These are phyloP conservation scores for Gobionotothen gibberifrons DNA, from an alignment of 2,797 vertebrate species.

Conservation along the genomic window DNA sequence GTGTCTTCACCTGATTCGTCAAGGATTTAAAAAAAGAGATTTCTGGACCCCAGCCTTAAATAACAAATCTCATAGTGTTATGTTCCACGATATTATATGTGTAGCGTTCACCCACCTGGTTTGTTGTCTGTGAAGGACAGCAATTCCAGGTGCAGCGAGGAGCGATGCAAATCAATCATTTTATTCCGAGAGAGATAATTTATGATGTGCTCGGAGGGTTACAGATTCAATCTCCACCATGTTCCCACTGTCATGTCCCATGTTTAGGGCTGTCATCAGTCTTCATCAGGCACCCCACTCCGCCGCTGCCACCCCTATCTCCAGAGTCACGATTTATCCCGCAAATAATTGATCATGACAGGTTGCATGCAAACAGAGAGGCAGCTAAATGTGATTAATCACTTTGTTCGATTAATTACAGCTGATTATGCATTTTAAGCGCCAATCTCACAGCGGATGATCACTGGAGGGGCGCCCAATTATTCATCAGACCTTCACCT, in stretches of 20 bases:
- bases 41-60: constrained; percentile 32
- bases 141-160: constrained; percentile 86
- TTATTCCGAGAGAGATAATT: constrained; percentile 94
- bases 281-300: constrained; percentile 91
- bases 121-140: constrained; percentile 74
- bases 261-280: constrained; percentile 93
- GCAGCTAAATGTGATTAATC: constrained; percentile 93
- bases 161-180: constrained; percentile 96
- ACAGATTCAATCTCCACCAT: constrained; percentile 92
- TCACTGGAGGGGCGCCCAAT: constrained; percentile 52
- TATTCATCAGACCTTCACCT: constrained; percentile 61
- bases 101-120: constrained; percentile 37
- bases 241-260: constrained; percentile 90
- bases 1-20: constrained; percentile 20
- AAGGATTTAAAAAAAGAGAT: constrained; percentile 11
- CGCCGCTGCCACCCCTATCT: constrained; percentile 88
- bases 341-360: constrained; percentile 95
- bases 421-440: constrained; percentile 80
- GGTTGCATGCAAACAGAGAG: constrained; percentile 88
- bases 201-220: constrained; percentile 94
- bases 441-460: constrained; percentile 67
- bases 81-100: constrained; percentile 48
- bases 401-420: constrained; percentile 86
- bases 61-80: constrained; percentile 38
- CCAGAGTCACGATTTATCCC: constrained; percentile 93